Evolutionary conservation across 2,113 vertebrate species (phyloP), one percentile per base, ranked within the genome.

Genomic region (Salvelinus fontinalis): DNA sequence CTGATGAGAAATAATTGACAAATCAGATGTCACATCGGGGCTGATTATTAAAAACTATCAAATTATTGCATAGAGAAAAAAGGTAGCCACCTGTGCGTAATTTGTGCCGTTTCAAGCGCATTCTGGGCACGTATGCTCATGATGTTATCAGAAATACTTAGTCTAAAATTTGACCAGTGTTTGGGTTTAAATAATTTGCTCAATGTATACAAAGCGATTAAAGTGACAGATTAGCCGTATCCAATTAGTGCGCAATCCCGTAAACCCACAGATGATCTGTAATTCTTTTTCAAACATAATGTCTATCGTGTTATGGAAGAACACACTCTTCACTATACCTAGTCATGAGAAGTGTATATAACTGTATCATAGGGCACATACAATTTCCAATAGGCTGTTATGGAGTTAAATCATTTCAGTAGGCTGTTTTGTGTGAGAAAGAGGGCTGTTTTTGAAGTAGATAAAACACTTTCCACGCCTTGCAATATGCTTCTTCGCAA

Each of bases 161-260:
- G 22, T 3, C 16, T 11, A 70, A 24, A 27, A 1, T 65, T 16
- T 4, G 27, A 77, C 1, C n/a, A 65, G 65, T 69, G 51, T 79
- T 83, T 84, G 83, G 81, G 89, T n/a, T 57, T 73, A 80, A 82
- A 84, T 74, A 79, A 64, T 20, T 84, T 75, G 71, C 80, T 86
- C 80, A 51, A 78, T 48, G 75, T 72, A 70, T 82, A 48, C 86
- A 91, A 91, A 85, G 81, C 80, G 92, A 89, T 89, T 88, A 92
- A 44, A 81, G 72, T 77, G 80, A 84, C 83, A 81, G 91, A 95
- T 94, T 90, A 93, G 90, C 88, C 34, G 73, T 75, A 94, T 93
- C 92, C 90, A 88, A 91, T 94, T 94, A 93, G 85, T 74, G 69
- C 83, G 74, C 85, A 79, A 81, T 80, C 80, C 78, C 78, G 76